These are phyloP conservation scores for Acholoe squamosa DNA, from an alignment of 2,888 invertebrate species.

Conservation along the genomic window DNA sequence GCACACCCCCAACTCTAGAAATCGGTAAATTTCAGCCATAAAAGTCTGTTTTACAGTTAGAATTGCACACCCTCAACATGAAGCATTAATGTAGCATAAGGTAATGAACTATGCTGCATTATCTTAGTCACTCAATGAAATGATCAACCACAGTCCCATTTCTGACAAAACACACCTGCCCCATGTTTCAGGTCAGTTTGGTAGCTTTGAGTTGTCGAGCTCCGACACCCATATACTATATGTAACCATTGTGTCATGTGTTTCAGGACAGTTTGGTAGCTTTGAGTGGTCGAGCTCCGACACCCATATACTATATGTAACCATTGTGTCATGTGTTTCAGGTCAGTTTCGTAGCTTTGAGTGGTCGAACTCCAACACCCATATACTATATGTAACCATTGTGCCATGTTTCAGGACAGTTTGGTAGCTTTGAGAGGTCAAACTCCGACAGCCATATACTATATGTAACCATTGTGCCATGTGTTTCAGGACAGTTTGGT, in stretches of 20 bases:
- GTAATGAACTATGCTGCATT: too few relatives aligned
- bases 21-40: too few relatives aligned
- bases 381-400: slow-evolving; percentile 86
- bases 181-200: slow-evolving; percentile 79
- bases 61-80: too few relatives aligned
- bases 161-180: too few relatives aligned
- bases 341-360: slow-evolving; percentile 82
- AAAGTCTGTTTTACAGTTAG: too few relatives aligned
- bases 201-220: slow-evolving; percentile 87
- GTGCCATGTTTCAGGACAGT: too few relatives aligned
- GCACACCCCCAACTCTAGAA: too few relatives aligned
- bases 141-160: too few relatives aligned
- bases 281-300: not conserved
- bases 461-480: not conserved
- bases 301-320: not conserved
- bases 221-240: slow-evolving; percentile 88
- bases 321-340: slow-evolving; percentile 67
- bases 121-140: too few relatives aligned
- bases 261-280: too few relatives aligned
- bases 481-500: slow-evolving; percentile 81
- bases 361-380: slow-evolving; percentile 89
- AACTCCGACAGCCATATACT: not conserved
- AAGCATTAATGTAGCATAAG: too few relatives aligned
- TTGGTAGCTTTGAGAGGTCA: not conserved
- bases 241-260: slow-evolving; percentile 85